These are phyloP conservation scores for Florisuga fusca DNA, from an alignment of 2,797 vertebrate genomes.

Conservation along the genomic window DNA sequence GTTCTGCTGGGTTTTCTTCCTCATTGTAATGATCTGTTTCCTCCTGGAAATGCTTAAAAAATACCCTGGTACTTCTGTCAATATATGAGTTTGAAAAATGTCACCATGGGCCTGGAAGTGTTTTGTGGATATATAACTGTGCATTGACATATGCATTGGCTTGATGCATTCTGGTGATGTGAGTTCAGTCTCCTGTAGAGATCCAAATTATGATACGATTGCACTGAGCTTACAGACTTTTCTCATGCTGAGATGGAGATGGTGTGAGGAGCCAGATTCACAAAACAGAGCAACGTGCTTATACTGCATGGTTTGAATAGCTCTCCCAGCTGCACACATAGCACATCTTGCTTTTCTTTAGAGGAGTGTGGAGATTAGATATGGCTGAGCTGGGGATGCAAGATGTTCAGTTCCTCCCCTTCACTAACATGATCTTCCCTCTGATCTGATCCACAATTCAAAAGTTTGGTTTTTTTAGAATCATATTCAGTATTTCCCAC, in stretches of 20 bases:
- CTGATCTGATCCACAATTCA: not conserved
- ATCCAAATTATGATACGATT: constrained; percentile 76
- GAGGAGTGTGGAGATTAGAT: not conserved
- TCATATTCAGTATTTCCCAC: not conserved
- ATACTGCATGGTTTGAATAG: constrained; percentile 4
- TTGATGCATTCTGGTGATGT: constrained; percentile 45
- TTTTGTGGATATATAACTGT: constrained; percentile 8
- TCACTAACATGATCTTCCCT: not conserved
- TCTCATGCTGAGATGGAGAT: constrained; percentile 74
- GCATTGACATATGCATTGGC: constrained; percentile 46
- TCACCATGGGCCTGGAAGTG: not conserved
- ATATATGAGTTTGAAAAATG: constrained; percentile 55
- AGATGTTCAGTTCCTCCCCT: not conserved
- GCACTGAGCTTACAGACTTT: constrained; percentile 63
- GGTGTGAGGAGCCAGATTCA: constrained; percentile 42
- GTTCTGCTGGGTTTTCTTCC: constrained; percentile 23
- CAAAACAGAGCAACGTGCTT: constrained; percentile 10
- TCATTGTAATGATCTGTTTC: constrained; percentile 32
- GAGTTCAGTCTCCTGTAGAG: constrained; percentile 72
- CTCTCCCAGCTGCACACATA: constrained; percentile 1
- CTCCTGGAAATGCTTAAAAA: constrained; percentile 24
- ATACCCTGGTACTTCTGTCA: constrained; percentile 17
- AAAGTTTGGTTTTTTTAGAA: not conserved
- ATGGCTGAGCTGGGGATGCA: not conserved
- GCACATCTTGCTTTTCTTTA: not conserved